These are phyloP conservation scores for Parazoanthus atlanticus DNA, from an alignment of 92 coral and sea anemone species.

Conservation along the genomic window DNA sequence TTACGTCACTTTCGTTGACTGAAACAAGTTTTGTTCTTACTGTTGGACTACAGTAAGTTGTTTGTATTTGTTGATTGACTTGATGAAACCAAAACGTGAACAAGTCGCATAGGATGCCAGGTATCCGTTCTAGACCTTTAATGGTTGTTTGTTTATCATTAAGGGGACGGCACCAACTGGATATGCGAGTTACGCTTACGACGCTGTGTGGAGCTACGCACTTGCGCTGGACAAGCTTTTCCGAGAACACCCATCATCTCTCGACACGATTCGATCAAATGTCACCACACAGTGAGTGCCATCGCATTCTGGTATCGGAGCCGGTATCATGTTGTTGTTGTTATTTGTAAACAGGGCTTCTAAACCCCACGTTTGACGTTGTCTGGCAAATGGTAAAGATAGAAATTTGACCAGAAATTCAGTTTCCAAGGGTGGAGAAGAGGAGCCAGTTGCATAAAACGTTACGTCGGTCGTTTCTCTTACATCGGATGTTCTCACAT, in stretches of 20 bases:
- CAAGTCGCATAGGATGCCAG: not conserved
- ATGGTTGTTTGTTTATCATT: not conserved
- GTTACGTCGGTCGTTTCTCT: too few species aligned
- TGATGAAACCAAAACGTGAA: not conserved
- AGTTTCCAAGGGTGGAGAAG: too few species aligned
- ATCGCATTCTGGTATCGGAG: not conserved
- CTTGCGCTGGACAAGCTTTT: constrained; percentile 80
- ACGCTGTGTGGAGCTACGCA: constrained; percentile 88
- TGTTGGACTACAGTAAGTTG: too few species aligned
- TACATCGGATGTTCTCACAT: too few species aligned
- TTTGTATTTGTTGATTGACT: not conserved
- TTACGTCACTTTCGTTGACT: too few species aligned
- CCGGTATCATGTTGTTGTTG: too few species aligned
- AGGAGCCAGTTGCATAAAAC: too few species aligned
- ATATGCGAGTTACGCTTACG: constrained; percentile 84
- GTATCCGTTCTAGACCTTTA: not conserved
- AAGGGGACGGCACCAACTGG: constrained; percentile 67
- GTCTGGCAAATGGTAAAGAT: too few species aligned
- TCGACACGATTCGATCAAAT: constrained; percentile 81
- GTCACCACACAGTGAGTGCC: constrained; percentile 70
- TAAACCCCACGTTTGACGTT: too few species aligned
- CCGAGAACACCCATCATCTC: constrained; percentile 59
- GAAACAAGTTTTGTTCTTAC: too few species aligned
- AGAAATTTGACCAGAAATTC: too few species aligned
- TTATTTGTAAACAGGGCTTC: too few species aligned